Evolutionary conservation across 2,113 vertebrate species (phyloP).

Genomic region (Sylvietta virens): DNA sequence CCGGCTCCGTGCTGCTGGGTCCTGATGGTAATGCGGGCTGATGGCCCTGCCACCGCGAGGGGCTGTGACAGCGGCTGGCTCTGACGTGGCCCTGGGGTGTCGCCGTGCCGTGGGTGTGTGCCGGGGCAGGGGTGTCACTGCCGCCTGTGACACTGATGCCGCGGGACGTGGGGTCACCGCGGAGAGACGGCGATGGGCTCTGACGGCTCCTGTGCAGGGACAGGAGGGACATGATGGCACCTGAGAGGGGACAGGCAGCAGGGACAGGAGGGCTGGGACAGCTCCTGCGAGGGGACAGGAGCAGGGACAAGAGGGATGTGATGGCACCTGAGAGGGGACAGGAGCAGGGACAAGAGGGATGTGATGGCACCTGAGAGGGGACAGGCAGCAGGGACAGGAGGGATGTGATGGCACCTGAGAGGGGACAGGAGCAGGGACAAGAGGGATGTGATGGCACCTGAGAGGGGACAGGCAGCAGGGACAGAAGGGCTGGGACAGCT

Average conservation of each 20-base stretch:
- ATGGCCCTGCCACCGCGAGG: not conserved
- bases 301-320: not conserved
- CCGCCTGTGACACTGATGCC: not conserved
- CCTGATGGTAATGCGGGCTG: not conserved
- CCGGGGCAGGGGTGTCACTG: not conserved
- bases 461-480: not conserved
- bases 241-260: not conserved
- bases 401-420: fast-evolving
- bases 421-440: too few species aligned
- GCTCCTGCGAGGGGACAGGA: not conserved
- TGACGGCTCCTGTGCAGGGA: not conserved
- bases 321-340: too few species aligned
- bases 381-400: not conserved
- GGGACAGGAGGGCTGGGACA: not conserved
- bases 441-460: not conserved
- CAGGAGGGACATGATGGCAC: not conserved
- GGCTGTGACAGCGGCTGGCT: not conserved
- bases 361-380: not conserved
- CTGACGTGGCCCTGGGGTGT: not conserved
- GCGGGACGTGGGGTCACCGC: fast-evolving
- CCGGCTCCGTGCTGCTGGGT: not conserved
- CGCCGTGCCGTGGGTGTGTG: not conserved
- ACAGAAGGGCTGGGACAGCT: not conserved
- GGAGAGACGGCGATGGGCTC: fast-evolving
- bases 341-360: fast-evolving